These are phyloP conservation scores for Ypsolopha sequella DNA, from an alignment of 2,888 invertebrate species.

Conservation along the genomic window DNA sequence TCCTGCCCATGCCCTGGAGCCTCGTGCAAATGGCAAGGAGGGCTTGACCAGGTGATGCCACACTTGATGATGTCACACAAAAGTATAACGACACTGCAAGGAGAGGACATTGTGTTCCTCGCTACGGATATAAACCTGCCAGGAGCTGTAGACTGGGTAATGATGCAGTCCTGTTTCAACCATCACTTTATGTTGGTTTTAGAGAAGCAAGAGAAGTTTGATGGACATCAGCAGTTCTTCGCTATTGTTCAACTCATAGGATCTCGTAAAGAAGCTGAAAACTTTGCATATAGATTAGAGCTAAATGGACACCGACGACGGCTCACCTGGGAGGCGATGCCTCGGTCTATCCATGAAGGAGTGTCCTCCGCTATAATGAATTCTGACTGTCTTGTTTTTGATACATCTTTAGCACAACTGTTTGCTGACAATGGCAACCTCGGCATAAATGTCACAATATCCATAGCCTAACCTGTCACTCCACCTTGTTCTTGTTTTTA, in stretches of 20 bases:
- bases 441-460: constrained; percentile 99
- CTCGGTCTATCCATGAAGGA: constrained; percentile 98
- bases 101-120: constrained; percentile 99
- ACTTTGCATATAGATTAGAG: constrained; percentile 98
- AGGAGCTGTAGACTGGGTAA: constrained; percentile 99
- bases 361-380: constrained; percentile 97
- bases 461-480: constrained; percentile 76
- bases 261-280: constrained; percentile 98
- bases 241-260: constrained; percentile 99
- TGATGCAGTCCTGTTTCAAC: constrained; percentile 99
- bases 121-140: constrained; percentile 99
- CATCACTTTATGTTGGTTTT: constrained; percentile 99
- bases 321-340: constrained; percentile 99
- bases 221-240: constrained; percentile 96
- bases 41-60: constrained; percentile 97
- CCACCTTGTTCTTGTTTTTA: constrained; percentile 5
- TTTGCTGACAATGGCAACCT: constrained; percentile 99
- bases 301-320: constrained; percentile 94
- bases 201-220: constrained; percentile 98
- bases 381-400: constrained; percentile 98
- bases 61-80: constrained; percentile 98
- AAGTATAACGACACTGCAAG: constrained; percentile 98
- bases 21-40: constrained; percentile 99
- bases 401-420: constrained; percentile 96
- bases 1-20: constrained; percentile 99